These are phyloP conservation scores for Incurvaria masculella DNA, from an alignment of 2,888 invertebrate species.

Conservation along the genomic window DNA sequence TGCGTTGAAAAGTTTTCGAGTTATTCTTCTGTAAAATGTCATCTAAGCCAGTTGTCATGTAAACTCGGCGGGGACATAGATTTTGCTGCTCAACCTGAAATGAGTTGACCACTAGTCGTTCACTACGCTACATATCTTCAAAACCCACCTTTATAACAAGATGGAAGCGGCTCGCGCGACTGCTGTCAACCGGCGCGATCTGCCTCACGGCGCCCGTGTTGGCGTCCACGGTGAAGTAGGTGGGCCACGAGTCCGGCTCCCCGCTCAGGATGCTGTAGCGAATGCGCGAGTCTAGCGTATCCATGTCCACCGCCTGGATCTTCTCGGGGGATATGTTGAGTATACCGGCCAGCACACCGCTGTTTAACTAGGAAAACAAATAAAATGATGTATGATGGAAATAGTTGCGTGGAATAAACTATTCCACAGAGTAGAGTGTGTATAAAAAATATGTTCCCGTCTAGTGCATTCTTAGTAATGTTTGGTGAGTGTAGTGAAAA, in stretches of 20 bases:
- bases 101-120: too few species aligned
- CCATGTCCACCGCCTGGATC: slow-evolving; percentile 88
- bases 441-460: too few species aligned
- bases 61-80: too few species aligned
- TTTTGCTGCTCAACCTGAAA: too few species aligned
- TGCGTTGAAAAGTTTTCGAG: too few species aligned
- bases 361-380: slow-evolving; percentile 61
- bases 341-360: slow-evolving; percentile 79
- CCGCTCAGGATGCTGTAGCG: slow-evolving; percentile 80
- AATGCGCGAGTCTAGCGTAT: slow-evolving; percentile 81
- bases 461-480: too few species aligned
- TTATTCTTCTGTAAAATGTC: too few species aligned
- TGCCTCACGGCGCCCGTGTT: slow-evolving; percentile 80
- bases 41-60: too few species aligned
- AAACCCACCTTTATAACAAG: slow-evolving; percentile 70
- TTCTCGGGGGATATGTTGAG: slow-evolving; percentile 82
- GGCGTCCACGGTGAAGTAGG: slow-evolving; percentile 81
- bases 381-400: slow-evolving; percentile 1
- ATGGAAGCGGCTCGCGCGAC: slow-evolving; percentile 74
- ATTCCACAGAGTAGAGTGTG: too few species aligned
- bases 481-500: too few species aligned
- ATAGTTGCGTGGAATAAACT: background rate
- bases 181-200: slow-evolving; percentile 75
- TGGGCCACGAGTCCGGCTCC: slow-evolving; percentile 70
- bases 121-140: too few species aligned